Base-by-base conservation (phyloP, 2,888 invertebrate species). In the Laspeyria flexula region DNA sequence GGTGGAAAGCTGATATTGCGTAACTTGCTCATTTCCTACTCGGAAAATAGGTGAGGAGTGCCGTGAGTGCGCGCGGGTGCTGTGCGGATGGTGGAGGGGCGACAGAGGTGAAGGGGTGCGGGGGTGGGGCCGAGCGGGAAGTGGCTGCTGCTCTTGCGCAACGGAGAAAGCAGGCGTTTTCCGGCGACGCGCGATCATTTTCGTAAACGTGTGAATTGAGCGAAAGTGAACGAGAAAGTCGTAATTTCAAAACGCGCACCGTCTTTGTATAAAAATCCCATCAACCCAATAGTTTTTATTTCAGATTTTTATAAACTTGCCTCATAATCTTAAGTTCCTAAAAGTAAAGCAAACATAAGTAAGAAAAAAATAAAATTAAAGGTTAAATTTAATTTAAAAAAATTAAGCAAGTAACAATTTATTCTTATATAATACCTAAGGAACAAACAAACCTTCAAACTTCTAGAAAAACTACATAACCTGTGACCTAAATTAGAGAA, bases 201-300 rank as follows among this genome's bases (percentile, higher is more conserved):
- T 90, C 85, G 90, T 90, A 82, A 88, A 89, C 86, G 89, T 90
- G 91, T 87, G 88, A 89, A 90, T 88, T 87, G 81, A 90, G 87
- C 89, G 90, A 90, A 91, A 91, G 90, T 85, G 78, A 83, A 79
- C 77, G 81, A 84, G 89, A 89, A 88, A 86, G 88, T 81, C 48
- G 59, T 60, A 38, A 70, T 54, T 66, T 61, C 30, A 56, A 64
- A 70, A 57, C 48, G 55, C 30, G 30, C 37, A 44, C 33, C 42
- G 41, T 23, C 30, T 30, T 38, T 30, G 10, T 33, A 38, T 34
- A 10, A 37, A 46, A 25, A 33, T 39, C 12, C 18, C 16, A 21
- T 42, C 23, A 35, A 21, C 30, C 30, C 13, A 35, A 45, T 35
- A 21, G 21, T 0, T 4, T 16, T 12, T 1, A 16, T 34, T 0